Evolutionary conservation across 2,113 vertebrate species (phyloP).

Genomic region (Actenoides lindsayi): DNA sequence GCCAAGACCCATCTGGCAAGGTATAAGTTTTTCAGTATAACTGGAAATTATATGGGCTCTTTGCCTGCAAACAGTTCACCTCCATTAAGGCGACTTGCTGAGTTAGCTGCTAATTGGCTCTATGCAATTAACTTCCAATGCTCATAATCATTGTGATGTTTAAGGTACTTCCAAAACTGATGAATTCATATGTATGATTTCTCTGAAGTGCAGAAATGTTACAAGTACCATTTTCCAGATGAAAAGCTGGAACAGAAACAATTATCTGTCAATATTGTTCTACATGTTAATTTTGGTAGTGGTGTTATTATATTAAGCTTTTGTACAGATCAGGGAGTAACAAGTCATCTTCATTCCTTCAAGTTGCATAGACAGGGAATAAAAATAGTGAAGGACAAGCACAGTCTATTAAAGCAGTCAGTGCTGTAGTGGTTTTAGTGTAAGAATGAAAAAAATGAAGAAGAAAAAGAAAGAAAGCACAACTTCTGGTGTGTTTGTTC

Average conservation of each 20-base stretch:
- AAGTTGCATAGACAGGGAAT: background rate
- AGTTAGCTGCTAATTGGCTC: slow-evolving; percentile 15
- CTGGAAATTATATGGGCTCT: background rate
- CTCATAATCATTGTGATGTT: background rate
- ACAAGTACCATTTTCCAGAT: background rate
- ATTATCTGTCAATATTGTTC: slow-evolving; percentile 29
- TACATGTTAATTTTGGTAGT: slow-evolving; percentile 19
- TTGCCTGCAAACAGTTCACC: background rate
- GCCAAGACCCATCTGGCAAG: background rate
- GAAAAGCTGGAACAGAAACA: background rate
- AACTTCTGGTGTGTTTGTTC: background rate
- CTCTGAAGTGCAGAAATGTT: background rate
- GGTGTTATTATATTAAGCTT: slow-evolving; percentile 11
- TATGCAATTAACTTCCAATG: background rate
- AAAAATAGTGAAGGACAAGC: background rate
- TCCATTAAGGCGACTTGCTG: slow-evolving; percentile 13
- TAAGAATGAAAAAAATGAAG: background rate
- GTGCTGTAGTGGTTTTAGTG: background rate
- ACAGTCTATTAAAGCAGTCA: background rate
- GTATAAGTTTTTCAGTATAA: background rate
- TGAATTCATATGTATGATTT: background rate
- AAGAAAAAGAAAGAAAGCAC: background rate
- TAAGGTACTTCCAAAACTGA: slow-evolving; percentile 6
- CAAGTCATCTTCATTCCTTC: background rate
- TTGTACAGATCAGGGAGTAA: background rate